A percentile compares a stretch with the other conserved stretches of the same genome.
phyloP scores from a whole-genome alignment of 1,140 invertebrate genomes.

The Sipha flava region DNA sequence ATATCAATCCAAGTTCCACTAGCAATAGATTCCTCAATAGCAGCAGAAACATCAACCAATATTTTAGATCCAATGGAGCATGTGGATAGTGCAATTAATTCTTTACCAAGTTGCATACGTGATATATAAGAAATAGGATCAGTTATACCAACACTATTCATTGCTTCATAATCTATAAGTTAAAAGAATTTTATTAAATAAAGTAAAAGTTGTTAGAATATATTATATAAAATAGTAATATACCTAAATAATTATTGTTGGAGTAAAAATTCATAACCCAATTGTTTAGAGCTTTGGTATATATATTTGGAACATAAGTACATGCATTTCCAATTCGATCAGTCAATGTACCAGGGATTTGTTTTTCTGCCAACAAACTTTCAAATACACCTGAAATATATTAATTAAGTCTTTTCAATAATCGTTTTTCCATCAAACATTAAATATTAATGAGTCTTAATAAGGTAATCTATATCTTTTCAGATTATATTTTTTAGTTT shows the following conservation, averaged over 20 bases:
- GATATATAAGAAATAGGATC: conserved; percentile 76
- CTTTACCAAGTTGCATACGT: conserved; percentile 60
- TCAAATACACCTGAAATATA: conserved; percentile 53
- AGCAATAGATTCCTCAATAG: conserved; percentile 73
- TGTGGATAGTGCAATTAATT: conserved; percentile 59
- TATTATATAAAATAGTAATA: conserved; percentile 34
- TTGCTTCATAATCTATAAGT: conserved; percentile 72
- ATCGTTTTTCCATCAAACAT: background rate
- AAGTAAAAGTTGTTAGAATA: no score
- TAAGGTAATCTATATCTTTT: no score
- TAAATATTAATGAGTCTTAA: background rate
- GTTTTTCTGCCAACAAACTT: conserved; percentile 55
- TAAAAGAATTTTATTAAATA: conserved; percentile 37
- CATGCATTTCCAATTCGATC: conserved; percentile 64
- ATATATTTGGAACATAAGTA: conserved; percentile 80
- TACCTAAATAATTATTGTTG: conserved; percentile 86
- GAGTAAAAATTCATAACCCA: conserved; percentile 88
- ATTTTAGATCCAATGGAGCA: conserved; percentile 69
- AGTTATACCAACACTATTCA: conserved; percentile 76
- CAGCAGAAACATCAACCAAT: conserved; percentile 68
- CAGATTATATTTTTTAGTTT: no score
- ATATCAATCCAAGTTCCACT: conserved; percentile 72
- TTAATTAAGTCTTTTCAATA: no score
- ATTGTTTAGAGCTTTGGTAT: conserved; percentile 75
- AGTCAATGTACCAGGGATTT: conserved; percentile 67